A percentile compares a stretch with the other conserved stretches of the same genome.
These are phyloP conservation scores for Mobula hypostoma DNA, from an alignment of 2,113 vertebrate genomes.

Conservation along the genomic window DNA sequence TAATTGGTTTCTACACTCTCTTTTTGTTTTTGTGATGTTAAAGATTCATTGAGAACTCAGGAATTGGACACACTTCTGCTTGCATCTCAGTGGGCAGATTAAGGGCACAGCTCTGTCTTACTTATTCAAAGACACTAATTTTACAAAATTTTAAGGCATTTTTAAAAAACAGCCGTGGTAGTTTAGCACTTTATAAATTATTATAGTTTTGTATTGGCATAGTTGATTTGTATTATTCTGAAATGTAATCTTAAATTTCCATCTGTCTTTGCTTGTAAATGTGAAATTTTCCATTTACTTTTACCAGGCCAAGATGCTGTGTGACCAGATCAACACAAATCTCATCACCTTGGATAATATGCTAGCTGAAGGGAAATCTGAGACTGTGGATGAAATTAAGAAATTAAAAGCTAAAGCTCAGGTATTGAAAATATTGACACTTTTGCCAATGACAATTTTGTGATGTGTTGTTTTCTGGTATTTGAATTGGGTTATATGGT, in stretches of 20 bases:
- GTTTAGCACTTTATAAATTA: background rate
- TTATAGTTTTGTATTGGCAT: background rate
- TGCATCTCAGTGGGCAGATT: background rate
- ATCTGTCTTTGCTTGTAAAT: background rate
- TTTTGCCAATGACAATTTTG: background rate
- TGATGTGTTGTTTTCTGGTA: background rate
- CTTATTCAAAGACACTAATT: background rate
- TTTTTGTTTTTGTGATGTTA: background rate
- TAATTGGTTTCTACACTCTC: background rate
- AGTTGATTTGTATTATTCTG: background rate
- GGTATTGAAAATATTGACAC: constrained; percentile 47
- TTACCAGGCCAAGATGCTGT: constrained; percentile 62
- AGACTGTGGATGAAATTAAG: constrained; percentile 38
- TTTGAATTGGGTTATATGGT: background rate
- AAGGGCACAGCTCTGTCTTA: background rate
- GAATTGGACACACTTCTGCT: background rate
- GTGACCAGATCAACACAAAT: constrained; percentile 55
- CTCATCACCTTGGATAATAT: constrained; percentile 53
- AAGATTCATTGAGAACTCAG: background rate
- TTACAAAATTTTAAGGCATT: background rate
- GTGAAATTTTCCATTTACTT: constrained; percentile 10
- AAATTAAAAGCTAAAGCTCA: constrained; percentile 44
- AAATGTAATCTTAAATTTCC: background rate
- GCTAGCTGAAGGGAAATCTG: constrained; percentile 45
- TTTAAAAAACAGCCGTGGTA: background rate